phyloP scores from a whole-genome alignment of 2,797 vertebrate genomes.

The Rhyacichthys aspro region DNA sequence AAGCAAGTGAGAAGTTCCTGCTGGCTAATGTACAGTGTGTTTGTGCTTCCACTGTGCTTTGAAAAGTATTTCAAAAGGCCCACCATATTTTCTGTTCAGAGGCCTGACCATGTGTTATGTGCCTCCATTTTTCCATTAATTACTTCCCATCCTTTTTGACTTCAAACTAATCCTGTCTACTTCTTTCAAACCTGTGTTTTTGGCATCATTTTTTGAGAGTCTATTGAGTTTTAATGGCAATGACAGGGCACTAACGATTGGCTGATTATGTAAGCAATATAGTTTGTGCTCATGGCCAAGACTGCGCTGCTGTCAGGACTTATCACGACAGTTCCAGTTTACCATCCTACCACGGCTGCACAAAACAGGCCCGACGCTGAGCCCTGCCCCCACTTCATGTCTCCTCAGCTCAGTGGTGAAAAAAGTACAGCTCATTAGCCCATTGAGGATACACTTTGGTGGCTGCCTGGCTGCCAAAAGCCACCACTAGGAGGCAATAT shows the following conservation, averaged over 20 bases:
- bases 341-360: constrained; percentile 38
- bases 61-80: not conserved
- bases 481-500: constrained; percentile 31
- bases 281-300: constrained; percentile 62
- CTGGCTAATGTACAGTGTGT: not conserved
- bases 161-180: not conserved
- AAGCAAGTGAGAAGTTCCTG: constrained; percentile 11
- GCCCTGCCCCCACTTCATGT: constrained; percentile 8
- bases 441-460: constrained; percentile 16
- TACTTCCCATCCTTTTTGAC: constrained; percentile 9
- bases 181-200: constrained; percentile 29
- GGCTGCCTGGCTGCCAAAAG: constrained; percentile 20
- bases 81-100: not conserved
- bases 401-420: constrained; percentile 24
- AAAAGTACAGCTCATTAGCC: constrained; percentile 33
- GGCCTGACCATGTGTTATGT: not conserved
- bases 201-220: constrained; percentile 38
- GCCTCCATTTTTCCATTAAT: constrained; percentile 20
- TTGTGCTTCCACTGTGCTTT: not conserved
- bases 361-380: too few relatives aligned
- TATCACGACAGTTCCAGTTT: constrained; percentile 49
- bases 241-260: constrained; percentile 51
- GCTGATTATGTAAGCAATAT: constrained; percentile 61
- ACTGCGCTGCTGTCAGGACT: constrained; percentile 63
- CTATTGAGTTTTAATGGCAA: constrained; percentile 55